phyloP scores from a whole-genome alignment of 2,113 vertebrate genomes.

The Myotis lucifugus region DNA sequence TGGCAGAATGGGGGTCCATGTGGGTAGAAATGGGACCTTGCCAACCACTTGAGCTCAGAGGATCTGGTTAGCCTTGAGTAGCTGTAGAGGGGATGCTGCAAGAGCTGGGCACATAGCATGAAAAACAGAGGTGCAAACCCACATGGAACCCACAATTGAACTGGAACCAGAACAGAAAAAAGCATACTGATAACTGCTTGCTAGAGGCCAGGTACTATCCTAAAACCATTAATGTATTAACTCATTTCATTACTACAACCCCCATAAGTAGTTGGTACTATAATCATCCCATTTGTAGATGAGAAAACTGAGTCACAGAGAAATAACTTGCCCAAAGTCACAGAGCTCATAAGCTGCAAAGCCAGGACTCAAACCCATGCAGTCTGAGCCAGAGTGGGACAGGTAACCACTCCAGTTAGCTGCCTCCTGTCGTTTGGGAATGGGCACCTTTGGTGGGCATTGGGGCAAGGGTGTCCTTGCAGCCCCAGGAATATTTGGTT shows the following conservation, averaged over 20 bases:
- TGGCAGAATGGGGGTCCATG: background rate
- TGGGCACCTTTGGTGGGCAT: background rate
- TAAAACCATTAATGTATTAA: background rate
- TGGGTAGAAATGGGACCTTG: background rate
- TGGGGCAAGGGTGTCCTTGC: background rate
- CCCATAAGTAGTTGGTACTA: background rate
- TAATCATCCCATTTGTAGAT: background rate
- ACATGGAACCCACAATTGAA: background rate
- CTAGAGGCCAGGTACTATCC: background rate
- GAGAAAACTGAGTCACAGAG: background rate
- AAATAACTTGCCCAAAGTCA: background rate
- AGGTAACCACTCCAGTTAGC: background rate
- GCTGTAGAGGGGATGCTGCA: background rate
- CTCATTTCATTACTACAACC: background rate
- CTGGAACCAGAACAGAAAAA: background rate
- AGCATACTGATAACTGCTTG: background rate
- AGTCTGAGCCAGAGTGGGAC: background rate
- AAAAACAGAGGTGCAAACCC: background rate
- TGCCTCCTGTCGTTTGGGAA: too few relatives aligned
- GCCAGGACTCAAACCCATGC: background rate
- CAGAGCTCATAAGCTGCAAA: background rate
- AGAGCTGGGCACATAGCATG: background rate
- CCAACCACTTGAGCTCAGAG: background rate
- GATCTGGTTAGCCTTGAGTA: background rate
- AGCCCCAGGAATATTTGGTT: background rate